Evolutionary conservation across 2,888 invertebrate genomes (phyloP).

Genomic region (Abscondita cerata): DNA sequence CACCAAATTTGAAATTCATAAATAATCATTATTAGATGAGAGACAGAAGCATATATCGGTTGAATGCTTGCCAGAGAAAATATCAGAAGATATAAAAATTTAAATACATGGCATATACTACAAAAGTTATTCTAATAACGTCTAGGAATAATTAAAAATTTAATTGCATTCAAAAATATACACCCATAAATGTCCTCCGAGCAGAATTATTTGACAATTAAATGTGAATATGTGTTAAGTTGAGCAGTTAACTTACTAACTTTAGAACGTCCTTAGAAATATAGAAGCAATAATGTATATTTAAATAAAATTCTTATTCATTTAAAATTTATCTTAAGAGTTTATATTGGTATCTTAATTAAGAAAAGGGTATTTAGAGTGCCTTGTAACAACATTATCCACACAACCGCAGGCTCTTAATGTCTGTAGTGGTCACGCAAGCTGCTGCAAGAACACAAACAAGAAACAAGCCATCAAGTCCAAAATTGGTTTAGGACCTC

Average conservation of each 20-base stretch:
- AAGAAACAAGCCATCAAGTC: constrained; percentile 36
- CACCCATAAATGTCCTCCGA: constrained; percentile 6
- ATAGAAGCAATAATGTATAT: background rate
- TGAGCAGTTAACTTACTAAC: background rate
- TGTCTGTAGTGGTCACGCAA: constrained; percentile 36
- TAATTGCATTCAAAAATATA: constrained; percentile 18
- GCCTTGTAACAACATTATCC: constrained; percentile 34
- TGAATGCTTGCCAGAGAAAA: constrained; percentile 24
- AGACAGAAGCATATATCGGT: constrained; percentile 11
- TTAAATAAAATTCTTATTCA: constrained; percentile 7
- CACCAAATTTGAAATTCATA: too few species aligned
- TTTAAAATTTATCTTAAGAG: constrained; percentile 12
- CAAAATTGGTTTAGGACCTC: constrained; percentile 35
- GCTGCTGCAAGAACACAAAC: constrained; percentile 36
- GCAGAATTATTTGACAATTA: background rate
- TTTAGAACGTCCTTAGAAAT: constrained; percentile 4
- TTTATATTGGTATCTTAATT: constrained; percentile 30
- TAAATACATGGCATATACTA: constrained; percentile 8
- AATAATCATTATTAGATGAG: too few species aligned
- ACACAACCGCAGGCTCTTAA: constrained; percentile 31
- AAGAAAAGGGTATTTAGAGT: constrained; percentile 28
- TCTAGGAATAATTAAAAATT: constrained; percentile 20
- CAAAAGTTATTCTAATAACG: constrained; percentile 16
- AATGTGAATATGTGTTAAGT: background rate
- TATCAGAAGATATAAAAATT: constrained; percentile 18